Conservation (phyloP, 2,888 invertebrate genomes). For the Litoditis marina region DNA sequence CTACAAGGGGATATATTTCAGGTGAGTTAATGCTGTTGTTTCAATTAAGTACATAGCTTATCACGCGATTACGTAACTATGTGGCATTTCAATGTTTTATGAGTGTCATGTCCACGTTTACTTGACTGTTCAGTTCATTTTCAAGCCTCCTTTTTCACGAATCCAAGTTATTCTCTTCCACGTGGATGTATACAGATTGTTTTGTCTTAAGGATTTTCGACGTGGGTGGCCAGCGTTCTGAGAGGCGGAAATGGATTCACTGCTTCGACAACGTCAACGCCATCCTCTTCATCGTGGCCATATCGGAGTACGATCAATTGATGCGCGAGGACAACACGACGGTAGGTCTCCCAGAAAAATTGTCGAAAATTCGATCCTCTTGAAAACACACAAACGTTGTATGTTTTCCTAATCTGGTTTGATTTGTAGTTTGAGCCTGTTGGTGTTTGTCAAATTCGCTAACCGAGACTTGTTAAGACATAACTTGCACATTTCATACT, state of each 20-base stretch:
- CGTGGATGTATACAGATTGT: conserved; percentile 1
- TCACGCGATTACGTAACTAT: no score
- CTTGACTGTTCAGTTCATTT: no score
- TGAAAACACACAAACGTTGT: background rate
- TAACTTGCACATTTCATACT: no score
- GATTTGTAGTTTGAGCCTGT: background rate
- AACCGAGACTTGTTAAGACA: no score
- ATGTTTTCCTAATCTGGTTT: background rate
- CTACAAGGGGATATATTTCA: conserved; percentile 33
- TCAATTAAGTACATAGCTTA: no score
- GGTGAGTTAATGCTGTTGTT: no score
- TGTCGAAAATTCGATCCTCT: background rate
- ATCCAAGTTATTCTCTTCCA: background rate
- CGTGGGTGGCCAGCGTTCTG: conserved; percentile 95
- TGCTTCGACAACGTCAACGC: conserved; percentile 98
- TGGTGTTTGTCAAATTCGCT: background rate
- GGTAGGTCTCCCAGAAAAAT: conserved; percentile 67
- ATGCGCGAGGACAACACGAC: conserved; percentile 99
- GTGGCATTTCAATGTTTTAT: no score
- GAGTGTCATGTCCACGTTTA: no score
- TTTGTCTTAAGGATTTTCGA: conserved; percentile 99
- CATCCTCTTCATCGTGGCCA: conserved; percentile 85
- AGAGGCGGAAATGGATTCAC: conserved; percentile 96
- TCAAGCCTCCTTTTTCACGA: no score
- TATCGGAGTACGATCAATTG: conserved; percentile 99